These are phyloP conservation scores for Mirza zaza DNA, from an alignment of 2,113 vertebrate species.

Conservation along the genomic window DNA sequence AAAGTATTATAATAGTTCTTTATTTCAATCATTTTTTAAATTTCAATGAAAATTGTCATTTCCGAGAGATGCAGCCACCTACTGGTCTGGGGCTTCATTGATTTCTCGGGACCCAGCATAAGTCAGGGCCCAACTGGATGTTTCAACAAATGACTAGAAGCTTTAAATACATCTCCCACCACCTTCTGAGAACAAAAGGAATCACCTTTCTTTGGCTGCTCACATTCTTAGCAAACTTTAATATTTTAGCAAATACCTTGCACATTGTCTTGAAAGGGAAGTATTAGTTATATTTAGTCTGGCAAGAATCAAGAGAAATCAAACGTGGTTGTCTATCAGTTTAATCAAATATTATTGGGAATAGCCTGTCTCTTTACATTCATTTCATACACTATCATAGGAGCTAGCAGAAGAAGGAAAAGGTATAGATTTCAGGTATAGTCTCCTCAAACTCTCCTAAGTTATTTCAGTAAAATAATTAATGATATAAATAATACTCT, in stretches of 20 bases:
- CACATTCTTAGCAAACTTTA: neutral
- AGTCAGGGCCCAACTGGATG: neutral
- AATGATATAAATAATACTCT: neutral
- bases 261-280: neutral
- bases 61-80: neutral
- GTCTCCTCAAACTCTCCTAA: neutral
- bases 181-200: neutral
- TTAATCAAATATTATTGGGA: neutral
- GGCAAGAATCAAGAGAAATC: neutral
- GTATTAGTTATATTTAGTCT: neutral
- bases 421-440: neutral
- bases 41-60: neutral
- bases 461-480: neutral
- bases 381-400: neutral
- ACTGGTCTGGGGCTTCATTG: neutral
- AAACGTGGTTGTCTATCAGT: neutral
- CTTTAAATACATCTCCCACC: neutral
- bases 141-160: neutral
- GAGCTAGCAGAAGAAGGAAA: neutral
- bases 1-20: neutral
- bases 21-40: neutral
- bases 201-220: neutral
- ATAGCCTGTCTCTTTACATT: neutral
- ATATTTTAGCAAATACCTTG: neutral
- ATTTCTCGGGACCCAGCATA: neutral